phyloP scores from a whole-genome alignment of 2,113 vertebrate genomes.

The Colossoma macropomum region DNA sequence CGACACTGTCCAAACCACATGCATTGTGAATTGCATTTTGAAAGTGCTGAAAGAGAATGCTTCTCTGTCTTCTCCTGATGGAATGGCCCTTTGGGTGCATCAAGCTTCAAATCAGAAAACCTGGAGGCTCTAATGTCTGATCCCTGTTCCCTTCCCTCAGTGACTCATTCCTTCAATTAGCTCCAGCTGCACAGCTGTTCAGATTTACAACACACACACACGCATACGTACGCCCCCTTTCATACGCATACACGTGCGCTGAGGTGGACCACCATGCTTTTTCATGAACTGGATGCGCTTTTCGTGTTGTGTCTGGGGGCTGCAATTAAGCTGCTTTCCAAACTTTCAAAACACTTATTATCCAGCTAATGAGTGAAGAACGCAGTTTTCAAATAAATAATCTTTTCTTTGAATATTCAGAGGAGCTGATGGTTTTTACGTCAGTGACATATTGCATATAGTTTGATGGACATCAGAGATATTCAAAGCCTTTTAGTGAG shows the following conservation, averaged over 20 bases:
- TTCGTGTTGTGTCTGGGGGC: slow-evolving; percentile 5
- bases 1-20: neutral
- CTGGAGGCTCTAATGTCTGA: slow-evolving; percentile 35
- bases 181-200: slow-evolving; percentile 37
- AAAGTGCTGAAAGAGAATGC: slow-evolving; percentile 7
- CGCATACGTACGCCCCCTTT: neutral
- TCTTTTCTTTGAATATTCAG: neutral
- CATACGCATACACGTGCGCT: neutral
- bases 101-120: slow-evolving; percentile 20
- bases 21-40: neutral
- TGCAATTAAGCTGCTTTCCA: neutral
- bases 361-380: slow-evolving; percentile 3
- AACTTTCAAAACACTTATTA: neutral
- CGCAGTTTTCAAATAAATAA: neutral
- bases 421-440: too few relatives aligned
- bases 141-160: slow-evolving; percentile 1
- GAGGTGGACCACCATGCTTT: neutral
- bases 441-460: too few relatives aligned
- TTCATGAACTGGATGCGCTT: neutral
- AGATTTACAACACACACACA: neutral
- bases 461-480: too few relatives aligned
- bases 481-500: too few relatives aligned
- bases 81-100: neutral
- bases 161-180: slow-evolving; percentile 35
- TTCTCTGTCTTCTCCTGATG: slow-evolving; percentile 18